Evolutionary conservation across 2,888 invertebrate species (phyloP), one percentile per base, ranked within the genome.

Genomic region (Laspeyria flexula): DNA sequence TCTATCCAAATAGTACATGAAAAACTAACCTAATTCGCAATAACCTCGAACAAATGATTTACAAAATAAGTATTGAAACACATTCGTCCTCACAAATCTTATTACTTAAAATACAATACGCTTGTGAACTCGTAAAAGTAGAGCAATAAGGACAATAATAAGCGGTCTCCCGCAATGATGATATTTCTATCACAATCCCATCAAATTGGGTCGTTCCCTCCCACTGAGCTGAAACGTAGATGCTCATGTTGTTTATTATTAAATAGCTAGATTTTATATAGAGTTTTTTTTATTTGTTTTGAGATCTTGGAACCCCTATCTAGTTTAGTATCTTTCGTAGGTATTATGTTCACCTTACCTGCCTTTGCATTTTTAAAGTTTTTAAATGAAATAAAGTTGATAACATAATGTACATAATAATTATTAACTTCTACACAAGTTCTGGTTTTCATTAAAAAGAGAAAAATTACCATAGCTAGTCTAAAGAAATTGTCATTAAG

Each of bases 181-280:
- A 53, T 71, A 62, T 66, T 69, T 71, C 55, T 49, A 55, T 58
- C 41, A 55, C 54, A 62, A 65, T 61, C 39, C 33, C 65, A 70
- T 71, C 73, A 60, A 77, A 70, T 74, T 75, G 61, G 73, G 66
- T 55, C 65, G 62, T 34, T 55, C 65, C 68, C 71, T 61, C 73
- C 71, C 60, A 63, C 75, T 58, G 73, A 35, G 77, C 34, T 7
- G 3, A 25, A 25, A n/a, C 10, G 43, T 21, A 52, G 42, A 54
- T 48, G 48, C 35, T 35, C 34, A 27, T 41, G 31, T 31, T 4
- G 2, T 34, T 29, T 34, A n/a, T 48, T 48, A 43, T 44, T 48
- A 41, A 35, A 41, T n/a, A n/a, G n/a, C n/a, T n/a, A n/a, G n/a
- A n/a, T n/a, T n/a, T n/a, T n/a, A n/a, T n/a, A n/a, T n/a, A n/a